Percentiles rank a stretch among this genome's conserved stretches.
Evolutionary conservation across 2,113 vertebrate species (phyloP).

Genomic region (Pterocles burchelli): DNA sequence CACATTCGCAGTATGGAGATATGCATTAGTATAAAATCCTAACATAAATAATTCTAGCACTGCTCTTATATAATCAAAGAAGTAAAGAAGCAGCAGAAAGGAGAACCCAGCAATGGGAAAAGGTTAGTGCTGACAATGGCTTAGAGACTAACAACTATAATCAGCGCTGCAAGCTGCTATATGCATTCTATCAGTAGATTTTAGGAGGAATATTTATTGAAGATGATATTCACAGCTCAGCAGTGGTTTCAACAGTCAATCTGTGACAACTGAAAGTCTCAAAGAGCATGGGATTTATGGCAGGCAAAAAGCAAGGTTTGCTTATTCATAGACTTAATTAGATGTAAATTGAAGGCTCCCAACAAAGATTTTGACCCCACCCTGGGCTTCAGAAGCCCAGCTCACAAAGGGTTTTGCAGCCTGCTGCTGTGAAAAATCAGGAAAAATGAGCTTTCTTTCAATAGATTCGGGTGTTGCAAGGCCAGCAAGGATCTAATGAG

Average conservation of each 20-base stretch:
- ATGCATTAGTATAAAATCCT: not conserved
- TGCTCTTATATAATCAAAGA: not conserved
- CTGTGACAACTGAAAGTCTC: not conserved
- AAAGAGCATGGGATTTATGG: not conserved
- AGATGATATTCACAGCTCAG: not conserved
- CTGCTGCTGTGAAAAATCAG: slow-evolving; percentile 84
- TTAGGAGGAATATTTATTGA: not conserved
- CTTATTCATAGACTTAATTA: slow-evolving; percentile 35
- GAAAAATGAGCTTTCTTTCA: slow-evolving; percentile 84
- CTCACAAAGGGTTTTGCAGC: slow-evolving; percentile 86
- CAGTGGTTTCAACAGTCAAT: not conserved
- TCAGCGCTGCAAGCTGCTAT: not conserved
- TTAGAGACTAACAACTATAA: not conserved
- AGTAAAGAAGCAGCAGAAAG: not conserved
- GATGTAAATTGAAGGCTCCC: slow-evolving; percentile 38
- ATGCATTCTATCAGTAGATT: not conserved
- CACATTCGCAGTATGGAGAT: not conserved
- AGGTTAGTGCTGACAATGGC: not conserved
- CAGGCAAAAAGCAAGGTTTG: not conserved
- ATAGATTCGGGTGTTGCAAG: slow-evolving; percentile 84
- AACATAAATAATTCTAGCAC: not conserved
- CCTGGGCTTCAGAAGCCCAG: slow-evolving; percentile 85
- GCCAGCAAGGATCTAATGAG: slow-evolving; percentile 88
- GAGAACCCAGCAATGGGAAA: not conserved
- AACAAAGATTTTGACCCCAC: slow-evolving; percentile 83